These are phyloP conservation scores for Aleiodes testaceus DNA, from an alignment of 2,888 invertebrate genomes.

Conservation along the genomic window DNA sequence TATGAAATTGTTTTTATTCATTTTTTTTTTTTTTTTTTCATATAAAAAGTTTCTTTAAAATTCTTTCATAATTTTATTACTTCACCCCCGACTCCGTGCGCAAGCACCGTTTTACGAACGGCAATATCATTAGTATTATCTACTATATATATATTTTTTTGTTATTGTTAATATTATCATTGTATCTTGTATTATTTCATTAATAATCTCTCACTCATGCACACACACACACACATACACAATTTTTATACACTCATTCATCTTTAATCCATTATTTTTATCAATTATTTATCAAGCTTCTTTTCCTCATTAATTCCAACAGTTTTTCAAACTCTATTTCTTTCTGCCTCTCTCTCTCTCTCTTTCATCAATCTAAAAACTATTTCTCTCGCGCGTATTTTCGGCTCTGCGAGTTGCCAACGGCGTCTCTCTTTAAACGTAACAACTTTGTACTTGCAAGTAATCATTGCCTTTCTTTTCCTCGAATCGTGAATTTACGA, in stretches of 20 bases:
- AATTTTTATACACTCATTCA: constrained; percentile 47
- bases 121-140: constrained; percentile 30
- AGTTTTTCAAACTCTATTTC: constrained; percentile 35
- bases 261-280: constrained; percentile 53
- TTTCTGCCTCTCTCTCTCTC: constrained; percentile 24
- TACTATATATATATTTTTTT: constrained; percentile 32
- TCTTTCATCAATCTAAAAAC: constrained; percentile 38
- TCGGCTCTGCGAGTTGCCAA: constrained; percentile 34
- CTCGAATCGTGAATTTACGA: background rate
- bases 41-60: constrained; percentile 53
- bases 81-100: constrained; percentile 46
- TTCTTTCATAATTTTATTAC: constrained; percentile 38
- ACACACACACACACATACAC: constrained; percentile 30
- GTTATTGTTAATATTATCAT: constrained; percentile 41
- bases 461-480: constrained; percentile 48
- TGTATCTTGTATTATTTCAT: constrained; percentile 40
- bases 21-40: constrained; percentile 51
- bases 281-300: constrained; percentile 46
- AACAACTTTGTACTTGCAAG: constrained; percentile 57
- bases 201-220: constrained; percentile 32
- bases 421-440: constrained; percentile 48
- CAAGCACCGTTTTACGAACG: constrained; percentile 46
- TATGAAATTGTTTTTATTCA: constrained; percentile 41
- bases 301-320: constrained; percentile 39
- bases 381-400: constrained; percentile 40